Evolutionary conservation across 2,888 invertebrate species (phyloP).

Genomic region (Caenorhabditis wallacei): DNA sequence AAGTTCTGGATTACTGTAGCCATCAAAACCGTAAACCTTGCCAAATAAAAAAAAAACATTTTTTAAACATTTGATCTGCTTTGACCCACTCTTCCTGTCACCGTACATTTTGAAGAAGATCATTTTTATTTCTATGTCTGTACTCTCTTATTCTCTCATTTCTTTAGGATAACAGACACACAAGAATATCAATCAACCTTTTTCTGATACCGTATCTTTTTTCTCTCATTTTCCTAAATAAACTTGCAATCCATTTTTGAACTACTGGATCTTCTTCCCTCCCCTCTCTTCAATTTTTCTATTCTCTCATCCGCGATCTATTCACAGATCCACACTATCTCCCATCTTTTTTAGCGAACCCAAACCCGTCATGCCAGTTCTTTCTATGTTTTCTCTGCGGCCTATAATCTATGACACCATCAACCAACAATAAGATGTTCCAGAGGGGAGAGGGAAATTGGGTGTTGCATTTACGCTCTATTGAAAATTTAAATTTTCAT

Average conservation of each 20-base stretch:
- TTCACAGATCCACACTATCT: conserved; percentile 30
- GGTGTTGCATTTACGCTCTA: conserved; percentile 33
- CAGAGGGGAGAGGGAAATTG: background rate
- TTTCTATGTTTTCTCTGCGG: conserved; percentile 28
- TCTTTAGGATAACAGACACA: conserved; percentile 5
- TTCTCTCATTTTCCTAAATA: conserved; percentile 5
- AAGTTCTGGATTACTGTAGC: too few relatives aligned
- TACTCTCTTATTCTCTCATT: background rate
- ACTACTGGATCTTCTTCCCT: conserved; percentile 10
- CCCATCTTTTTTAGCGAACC: background rate
- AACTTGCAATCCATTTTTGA: conserved; percentile 27
- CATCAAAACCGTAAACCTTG: too few relatives aligned
- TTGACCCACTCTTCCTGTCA: too few relatives aligned
- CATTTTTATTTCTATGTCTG: background rate
- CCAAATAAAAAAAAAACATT: too few relatives aligned
- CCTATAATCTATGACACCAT: background rate
- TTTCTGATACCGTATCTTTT: conserved; percentile 1
- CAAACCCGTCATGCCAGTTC: conserved; percentile 11
- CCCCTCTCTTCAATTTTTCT: background rate
- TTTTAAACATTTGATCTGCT: too few relatives aligned
- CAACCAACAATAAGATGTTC: conserved; percentile 27
- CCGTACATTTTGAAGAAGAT: too few relatives aligned
- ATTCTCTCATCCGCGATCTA: background rate
- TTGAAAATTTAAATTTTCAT: conserved; percentile 37
- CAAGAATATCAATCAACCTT: conserved; percentile 6